A percentile compares a stretch with the other conserved stretches of the same genome.
Conservation (phyloP, 2,888 invertebrate genomes). For the Chrysolina haemoptera region DNA sequence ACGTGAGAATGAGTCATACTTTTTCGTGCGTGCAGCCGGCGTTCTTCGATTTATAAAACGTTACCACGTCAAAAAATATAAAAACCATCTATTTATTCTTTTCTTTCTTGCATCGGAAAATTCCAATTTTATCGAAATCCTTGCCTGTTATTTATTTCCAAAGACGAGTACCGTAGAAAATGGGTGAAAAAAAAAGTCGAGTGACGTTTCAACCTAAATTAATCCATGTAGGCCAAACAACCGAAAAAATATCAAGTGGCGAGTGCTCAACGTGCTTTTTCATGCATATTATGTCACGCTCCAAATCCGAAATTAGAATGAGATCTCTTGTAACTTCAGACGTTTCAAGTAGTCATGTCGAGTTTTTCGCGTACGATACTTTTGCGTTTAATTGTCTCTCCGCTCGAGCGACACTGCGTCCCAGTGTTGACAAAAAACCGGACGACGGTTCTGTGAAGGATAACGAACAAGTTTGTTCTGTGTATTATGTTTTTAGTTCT, state of each 20-base stretch:
- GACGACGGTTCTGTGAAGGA: background rate
- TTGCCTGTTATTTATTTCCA: no score
- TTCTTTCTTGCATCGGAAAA: no score
- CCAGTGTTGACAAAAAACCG: background rate
- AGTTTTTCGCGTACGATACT: background rate
- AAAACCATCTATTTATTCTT: no score
- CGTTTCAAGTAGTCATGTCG: slow-evolving; percentile 5
- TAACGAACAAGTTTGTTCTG: background rate
- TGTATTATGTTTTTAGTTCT: background rate
- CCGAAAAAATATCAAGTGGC: background rate
- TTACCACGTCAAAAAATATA: no score
- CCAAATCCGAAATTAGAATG: slow-evolving; percentile 2
- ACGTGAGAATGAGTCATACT: no score
- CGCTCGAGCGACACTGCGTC: background rate
- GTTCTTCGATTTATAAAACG: no score
- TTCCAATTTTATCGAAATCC: no score
- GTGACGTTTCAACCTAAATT: background rate
- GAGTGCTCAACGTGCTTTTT: background rate
- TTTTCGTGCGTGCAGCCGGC: no score
- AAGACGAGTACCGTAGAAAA: no score
- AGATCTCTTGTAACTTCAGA: slow-evolving; percentile 9
- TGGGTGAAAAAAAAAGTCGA: background rate
- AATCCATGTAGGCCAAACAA: slow-evolving; percentile 5
- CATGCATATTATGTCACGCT: slow-evolving; percentile 8
- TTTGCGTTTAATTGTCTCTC: background rate